Conservation (phyloP, 2,888 invertebrate genomes). For the Lissocephala sabroskyi region DNA sequence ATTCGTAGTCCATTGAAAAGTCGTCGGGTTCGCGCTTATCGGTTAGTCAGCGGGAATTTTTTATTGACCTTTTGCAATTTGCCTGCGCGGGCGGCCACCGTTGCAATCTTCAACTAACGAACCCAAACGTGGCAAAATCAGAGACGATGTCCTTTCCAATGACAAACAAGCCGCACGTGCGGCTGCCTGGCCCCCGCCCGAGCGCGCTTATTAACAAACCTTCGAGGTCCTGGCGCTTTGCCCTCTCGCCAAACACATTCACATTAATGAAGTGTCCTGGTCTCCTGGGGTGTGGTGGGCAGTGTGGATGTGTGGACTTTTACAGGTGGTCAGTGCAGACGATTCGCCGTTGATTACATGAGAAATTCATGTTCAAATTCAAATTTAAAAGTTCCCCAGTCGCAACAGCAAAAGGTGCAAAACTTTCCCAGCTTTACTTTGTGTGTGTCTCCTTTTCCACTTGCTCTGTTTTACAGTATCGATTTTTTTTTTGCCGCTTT, state of each 20-base stretch:
- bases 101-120: constrained; percentile 10
- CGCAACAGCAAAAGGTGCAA: background rate
- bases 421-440: background rate
- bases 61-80: constrained; percentile 7
- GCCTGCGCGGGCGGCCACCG: constrained; percentile 9
- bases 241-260: constrained; percentile 16
- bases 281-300: constrained; percentile 25
- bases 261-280: constrained; percentile 63
- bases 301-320: constrained; percentile 14
- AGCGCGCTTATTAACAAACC: constrained; percentile 56
- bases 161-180: background rate
- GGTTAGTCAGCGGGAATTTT: too few relatives aligned
- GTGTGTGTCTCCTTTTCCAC: background rate
- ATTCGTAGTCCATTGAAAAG: too few relatives aligned
- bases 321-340: constrained; percentile 9
- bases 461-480: background rate
- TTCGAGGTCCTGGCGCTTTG: constrained; percentile 19
- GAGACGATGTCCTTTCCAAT: too few relatives aligned
- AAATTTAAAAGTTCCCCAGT: constrained; percentile 40
- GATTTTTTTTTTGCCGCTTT: background rate
- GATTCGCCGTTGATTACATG: constrained; percentile 51
- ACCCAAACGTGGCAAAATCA: constrained; percentile 2
- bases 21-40: too few relatives aligned
- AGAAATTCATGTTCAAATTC: constrained; percentile 62
- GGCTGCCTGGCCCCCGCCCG: background rate